A percentile compares a stretch with the other conserved stretches of the same genome.
Conservation (phyloP, 2,113 vertebrate genomes). For the Sigmodon hispidus region DNA sequence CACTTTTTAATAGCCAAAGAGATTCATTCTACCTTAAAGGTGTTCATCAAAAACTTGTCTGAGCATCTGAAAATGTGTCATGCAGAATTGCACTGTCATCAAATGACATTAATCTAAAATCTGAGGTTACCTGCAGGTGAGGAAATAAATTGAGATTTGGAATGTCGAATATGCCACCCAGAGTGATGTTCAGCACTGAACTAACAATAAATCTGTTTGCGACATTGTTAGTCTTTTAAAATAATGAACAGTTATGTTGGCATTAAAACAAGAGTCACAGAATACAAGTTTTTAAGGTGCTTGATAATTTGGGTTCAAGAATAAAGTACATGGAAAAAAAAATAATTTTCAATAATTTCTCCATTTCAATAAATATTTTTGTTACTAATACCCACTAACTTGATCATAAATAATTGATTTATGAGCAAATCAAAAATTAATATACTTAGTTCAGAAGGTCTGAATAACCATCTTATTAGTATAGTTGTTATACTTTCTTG, state of each 20-base stretch:
- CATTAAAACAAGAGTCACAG: conserved; percentile 57
- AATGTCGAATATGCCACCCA: conserved; percentile 42
- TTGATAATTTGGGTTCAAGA: not conserved
- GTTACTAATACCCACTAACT: not conserved
- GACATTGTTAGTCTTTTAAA: conserved; percentile 49
- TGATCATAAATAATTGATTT: conserved; percentile 14
- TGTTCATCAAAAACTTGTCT: conserved; percentile 72
- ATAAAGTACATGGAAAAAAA: not conserved
- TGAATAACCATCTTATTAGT: not conserved
- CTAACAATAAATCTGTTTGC: conserved; percentile 59
- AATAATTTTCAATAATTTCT: conserved; percentile 18
- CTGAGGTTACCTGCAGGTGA: conserved; percentile 61
- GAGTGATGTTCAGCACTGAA: conserved; percentile 37
- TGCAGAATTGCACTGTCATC: conserved; percentile 66
- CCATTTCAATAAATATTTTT: conserved; percentile 1
- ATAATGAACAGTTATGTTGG: conserved; percentile 23
- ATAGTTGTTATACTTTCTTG: not conserved
- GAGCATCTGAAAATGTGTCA: conserved; percentile 66
- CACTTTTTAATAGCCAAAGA: conserved; percentile 54
- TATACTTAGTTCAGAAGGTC: not conserved
- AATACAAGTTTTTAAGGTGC: conserved; percentile 54
- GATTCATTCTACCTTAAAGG: conserved; percentile 67
- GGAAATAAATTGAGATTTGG: conserved; percentile 66
- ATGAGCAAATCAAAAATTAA: conserved; percentile 18
- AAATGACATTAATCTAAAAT: conserved; percentile 73